Base-by-base conservation (phyloP, 2,888 invertebrate species). In the Heliconius erato region DNA sequence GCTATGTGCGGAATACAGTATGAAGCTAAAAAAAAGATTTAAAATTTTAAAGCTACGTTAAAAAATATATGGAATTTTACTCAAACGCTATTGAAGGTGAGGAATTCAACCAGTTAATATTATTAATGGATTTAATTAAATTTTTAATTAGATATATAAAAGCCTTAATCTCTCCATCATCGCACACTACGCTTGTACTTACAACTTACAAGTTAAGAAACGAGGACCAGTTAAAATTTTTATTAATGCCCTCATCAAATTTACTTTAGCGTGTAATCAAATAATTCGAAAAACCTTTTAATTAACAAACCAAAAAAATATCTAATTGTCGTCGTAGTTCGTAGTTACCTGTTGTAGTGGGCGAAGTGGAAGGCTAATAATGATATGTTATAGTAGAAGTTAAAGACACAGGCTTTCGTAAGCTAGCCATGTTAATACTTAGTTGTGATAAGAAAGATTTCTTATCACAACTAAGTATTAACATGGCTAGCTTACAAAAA, bases 221-320 rank as follows among this genome's bases (percentile, higher is more conserved):
- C 59, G 63, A 76, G 26, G 59, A 40, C 59, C 68, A 63, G 68
- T 76, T 49, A 49, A 23, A n/a, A 12, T 65, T 81, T 65, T 44
- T 67, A 78, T 78, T 78, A 72, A 80, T 35, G 19, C 19, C 32
- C 69, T 78, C 77, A 63, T 81, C 49, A 49, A 72, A 76, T 28
- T 35, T 54, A 78, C 59, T 71, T 32, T 77, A 49, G 32, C 71
- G 81, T 78, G 49, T 72, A 65, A 71, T 76, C 28, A 74, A 80
- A 76, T 76, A 80, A 81, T 81, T 71, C 59, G 76, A 71, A 77
- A 71, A 69, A 71, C 12, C 77, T 71, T 63, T 77, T 74, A 40
- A 77, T 77, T 71, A 77, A 71, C 35, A 77, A 28, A 35, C 69
- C 32, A 77, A 77, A 80, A 69, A 63, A n/a, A 2, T 71, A 28